These are phyloP conservation scores for Rhopalosiphum nymphaeae DNA, from an alignment of 2,888 invertebrate genomes.

Conservation along the genomic window DNA sequence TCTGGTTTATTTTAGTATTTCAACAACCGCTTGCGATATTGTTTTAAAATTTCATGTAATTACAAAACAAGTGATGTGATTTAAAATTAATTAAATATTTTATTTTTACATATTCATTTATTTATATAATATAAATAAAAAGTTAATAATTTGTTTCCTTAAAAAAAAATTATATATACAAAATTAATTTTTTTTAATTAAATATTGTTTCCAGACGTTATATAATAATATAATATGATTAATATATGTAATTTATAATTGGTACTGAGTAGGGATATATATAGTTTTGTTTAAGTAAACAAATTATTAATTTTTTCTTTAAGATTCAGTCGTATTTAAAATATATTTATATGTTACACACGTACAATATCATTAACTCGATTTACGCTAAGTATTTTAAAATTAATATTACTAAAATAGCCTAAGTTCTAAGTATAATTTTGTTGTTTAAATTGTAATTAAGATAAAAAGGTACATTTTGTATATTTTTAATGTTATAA, in stretches of 20 bases:
- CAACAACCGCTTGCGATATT: background rate
- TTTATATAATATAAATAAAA: no score
- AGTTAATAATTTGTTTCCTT: no score
- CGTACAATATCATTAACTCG: background rate
- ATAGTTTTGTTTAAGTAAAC: no score
- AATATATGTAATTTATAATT: background rate
- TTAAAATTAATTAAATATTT: slow-evolving; percentile 4
- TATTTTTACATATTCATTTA: no score
- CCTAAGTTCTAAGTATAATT: background rate
- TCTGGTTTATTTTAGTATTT: background rate
- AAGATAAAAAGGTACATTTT: background rate
- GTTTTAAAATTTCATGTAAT: background rate
- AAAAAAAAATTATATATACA: no score
- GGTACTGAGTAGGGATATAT: background rate
- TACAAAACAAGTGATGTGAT: background rate
- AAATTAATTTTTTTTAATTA: background rate
- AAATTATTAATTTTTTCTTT: no score
- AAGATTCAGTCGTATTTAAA: no score
- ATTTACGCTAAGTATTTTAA: background rate
- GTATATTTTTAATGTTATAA: background rate
- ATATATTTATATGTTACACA: background rate
- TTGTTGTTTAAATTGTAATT: background rate
- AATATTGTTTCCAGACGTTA: background rate
- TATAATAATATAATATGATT: background rate
- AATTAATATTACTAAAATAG: background rate